Evolutionary conservation across 1,140 invertebrate species (phyloP), one percentile per base, ranked within the genome.

Genomic region (Diorhabda carinulata): DNA sequence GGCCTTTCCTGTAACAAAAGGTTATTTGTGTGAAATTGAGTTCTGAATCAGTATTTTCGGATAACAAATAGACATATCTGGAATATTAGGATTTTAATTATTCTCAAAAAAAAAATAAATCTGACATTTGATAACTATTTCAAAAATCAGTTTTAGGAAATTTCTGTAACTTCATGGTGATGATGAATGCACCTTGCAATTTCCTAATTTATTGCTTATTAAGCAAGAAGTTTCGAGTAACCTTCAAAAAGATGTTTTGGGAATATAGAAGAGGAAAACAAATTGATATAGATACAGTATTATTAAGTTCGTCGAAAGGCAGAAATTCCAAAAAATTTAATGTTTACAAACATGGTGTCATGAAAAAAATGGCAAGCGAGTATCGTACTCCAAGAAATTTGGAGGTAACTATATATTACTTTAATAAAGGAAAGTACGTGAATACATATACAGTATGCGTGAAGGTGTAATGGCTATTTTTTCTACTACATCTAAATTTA

Each of bases 191-290:
- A 2, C 85, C 88, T 8, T 85, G 84, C 2, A 93, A 93, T 81
- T 93, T 93, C 80, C 82, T 93, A 61, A 81, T 93, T 47, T 93
- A 93, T 79, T 92, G 90, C 69, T 87, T 88, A 42, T 85, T 93
- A 73, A 91, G 90, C 71, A 88, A 90, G 76, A 90, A 90, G 73
- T 93, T 92, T 82, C 83, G 91, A 43, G 86, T 86, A 68, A 92
- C 91, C 4, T 88, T 93, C 70, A 81, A 87, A 57, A 78, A 84
- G 45, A 83, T 91, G 3, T 88, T 92, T 76, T 87, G 79, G 9
- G 78, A 81, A 5, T 79, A 82, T 64, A 78, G 66, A 43, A 69
- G 67, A 73, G 44, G 69, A 74, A 64, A 56, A 40, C 57, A 60
- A 25, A 10, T 64, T 0, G 63, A 64, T 25, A 47, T 47, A 3